These are phyloP conservation scores for Lates japonicus DNA, from an alignment of 2,797 vertebrate species.

Conservation along the genomic window DNA sequence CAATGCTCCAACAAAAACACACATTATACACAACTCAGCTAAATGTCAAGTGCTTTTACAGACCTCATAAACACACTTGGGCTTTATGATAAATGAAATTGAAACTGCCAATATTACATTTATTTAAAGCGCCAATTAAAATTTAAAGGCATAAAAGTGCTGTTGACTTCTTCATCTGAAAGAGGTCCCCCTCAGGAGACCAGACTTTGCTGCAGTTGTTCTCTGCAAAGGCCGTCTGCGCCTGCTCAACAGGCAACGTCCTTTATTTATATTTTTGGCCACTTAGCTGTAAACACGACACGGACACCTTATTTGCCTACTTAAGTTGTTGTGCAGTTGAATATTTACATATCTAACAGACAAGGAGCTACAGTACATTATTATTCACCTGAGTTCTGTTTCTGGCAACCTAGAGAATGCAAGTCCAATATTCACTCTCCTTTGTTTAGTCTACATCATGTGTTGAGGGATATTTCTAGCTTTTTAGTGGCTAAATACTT, in stretches of 20 bases:
- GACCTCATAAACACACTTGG: not conserved
- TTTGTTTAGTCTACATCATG: not conserved
- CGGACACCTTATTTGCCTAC: not conserved
- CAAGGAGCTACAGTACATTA: not conserved
- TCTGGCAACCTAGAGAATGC: not conserved
- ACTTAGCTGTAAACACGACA: not conserved
- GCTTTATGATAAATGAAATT: not conserved
- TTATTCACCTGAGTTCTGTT: not conserved
- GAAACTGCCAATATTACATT: not conserved
- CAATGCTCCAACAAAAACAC: not conserved
- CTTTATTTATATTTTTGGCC: not conserved
- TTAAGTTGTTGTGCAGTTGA: not conserved
- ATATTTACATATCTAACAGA: constrained; percentile 1
- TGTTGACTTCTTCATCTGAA: not conserved
- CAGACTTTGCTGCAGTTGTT: not conserved
- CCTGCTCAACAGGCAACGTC: not conserved
- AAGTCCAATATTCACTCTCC: constrained; percentile 1
- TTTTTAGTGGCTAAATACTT: not conserved
- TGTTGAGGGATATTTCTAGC: constrained; percentile 15
- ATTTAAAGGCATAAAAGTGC: not conserved
- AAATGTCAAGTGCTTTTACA: not conserved
- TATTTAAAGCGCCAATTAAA: not conserved
- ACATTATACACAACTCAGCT: not conserved
- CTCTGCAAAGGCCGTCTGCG: not conserved
- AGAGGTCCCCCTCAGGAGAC: not conserved